phyloP scores from a whole-genome alignment of 2,113 vertebrate genomes.

The Haemorhous mexicanus region DNA sequence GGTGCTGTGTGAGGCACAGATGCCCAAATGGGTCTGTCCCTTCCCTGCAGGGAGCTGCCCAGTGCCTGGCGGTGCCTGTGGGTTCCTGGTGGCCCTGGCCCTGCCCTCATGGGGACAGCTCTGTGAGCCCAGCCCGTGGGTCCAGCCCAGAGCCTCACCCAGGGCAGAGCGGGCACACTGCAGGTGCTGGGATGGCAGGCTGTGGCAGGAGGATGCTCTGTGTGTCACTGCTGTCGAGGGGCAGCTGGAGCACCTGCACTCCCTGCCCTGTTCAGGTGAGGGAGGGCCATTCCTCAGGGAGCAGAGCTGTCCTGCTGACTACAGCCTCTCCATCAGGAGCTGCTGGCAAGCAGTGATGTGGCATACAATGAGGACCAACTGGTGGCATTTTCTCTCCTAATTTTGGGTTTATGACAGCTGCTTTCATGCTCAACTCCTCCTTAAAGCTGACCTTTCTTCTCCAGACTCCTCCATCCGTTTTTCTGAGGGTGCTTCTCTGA shows the following conservation, averaged over 20 bases:
- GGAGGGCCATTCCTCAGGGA: fast-evolving
- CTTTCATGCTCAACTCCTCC: neutral
- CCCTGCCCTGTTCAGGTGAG: neutral
- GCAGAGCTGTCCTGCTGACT: neutral
- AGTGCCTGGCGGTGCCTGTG: neutral
- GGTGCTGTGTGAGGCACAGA: neutral
- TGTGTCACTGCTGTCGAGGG: neutral
- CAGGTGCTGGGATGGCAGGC: neutral
- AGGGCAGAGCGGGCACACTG: fast-evolving
- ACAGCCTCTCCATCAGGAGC: neutral
- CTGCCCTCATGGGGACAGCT: fast-evolving
- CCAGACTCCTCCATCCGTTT: neutral
- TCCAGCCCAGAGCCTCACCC: neutral
- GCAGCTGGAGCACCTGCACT: neutral
- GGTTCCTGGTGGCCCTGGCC: fast-evolving
- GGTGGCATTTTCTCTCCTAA: neutral
- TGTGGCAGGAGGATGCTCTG: neutral
- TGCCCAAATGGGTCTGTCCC: neutral
- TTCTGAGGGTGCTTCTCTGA: neutral
- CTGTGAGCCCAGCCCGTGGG: neutral
- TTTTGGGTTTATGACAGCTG: neutral
- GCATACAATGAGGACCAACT: neutral
- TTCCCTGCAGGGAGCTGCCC: neutral
- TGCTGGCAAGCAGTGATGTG: neutral
- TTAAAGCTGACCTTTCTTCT: neutral